A percentile compares a stretch with the other conserved stretches of the same genome.
Evolutionary conservation across 2,113 vertebrate species (phyloP).

Genomic region (Strix aluco): DNA sequence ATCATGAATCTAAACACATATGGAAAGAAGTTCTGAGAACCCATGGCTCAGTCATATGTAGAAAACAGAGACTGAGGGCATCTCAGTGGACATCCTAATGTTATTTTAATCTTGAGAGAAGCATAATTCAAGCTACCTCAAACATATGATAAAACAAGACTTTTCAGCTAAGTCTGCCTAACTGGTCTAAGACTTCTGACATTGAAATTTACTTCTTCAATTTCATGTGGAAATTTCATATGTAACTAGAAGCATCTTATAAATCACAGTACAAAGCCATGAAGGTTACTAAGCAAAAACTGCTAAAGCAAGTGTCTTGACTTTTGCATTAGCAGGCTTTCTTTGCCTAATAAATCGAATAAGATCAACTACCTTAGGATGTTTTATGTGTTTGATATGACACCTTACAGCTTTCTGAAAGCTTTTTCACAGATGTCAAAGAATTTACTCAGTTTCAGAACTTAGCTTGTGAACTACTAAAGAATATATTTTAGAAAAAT

Average conservation of each 20-base stretch:
- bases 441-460: background rate
- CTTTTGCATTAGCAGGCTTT: background rate
- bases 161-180: background rate
- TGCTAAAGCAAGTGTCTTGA: background rate
- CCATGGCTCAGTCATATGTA: background rate
- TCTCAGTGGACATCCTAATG: background rate
- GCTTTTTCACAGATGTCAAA: background rate
- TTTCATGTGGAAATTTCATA: background rate
- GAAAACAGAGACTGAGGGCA: background rate
- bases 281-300: background rate
- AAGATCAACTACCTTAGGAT: background rate
- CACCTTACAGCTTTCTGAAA: background rate
- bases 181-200: background rate
- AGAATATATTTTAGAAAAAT: background rate
- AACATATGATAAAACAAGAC: background rate
- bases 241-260: background rate
- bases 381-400: background rate
- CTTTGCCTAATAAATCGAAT: background rate
- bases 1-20: background rate
- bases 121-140: background rate
- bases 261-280: slow-evolving; percentile 8
- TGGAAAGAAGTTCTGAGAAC: background rate
- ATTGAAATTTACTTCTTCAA: background rate
- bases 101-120: background rate
- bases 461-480: background rate